Conservation (phyloP, 30 jellyfish, hydroid and myxozoan genomes). For the Morbakka virulenta region DNA sequence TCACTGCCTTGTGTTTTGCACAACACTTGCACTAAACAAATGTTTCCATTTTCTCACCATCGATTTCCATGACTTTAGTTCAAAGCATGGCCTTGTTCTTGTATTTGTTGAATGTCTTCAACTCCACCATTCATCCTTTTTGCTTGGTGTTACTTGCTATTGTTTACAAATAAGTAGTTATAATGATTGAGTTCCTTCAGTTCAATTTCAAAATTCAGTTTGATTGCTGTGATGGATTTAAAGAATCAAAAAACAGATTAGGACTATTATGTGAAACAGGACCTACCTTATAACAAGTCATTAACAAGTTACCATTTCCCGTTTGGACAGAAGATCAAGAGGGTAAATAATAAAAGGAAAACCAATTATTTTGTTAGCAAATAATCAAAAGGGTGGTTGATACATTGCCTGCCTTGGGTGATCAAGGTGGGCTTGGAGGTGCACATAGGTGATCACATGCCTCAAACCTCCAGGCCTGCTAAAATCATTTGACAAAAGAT, state of each 20-base stretch:
- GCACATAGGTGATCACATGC: background rate
- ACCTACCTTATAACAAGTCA: background rate
- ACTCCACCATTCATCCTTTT: constrained; percentile 27
- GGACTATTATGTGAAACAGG: background rate
- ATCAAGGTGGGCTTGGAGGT: background rate
- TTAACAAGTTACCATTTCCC: too few relatives aligned
- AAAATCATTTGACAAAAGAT: too few relatives aligned
- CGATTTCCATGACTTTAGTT: background rate
- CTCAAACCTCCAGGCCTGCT: background rate
- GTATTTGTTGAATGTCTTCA: constrained; percentile 19
- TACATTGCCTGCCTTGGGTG: background rate
- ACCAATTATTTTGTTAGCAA: background rate
- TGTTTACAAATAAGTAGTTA: background rate
- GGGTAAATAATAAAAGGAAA: background rate
- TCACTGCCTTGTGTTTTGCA: constrained; percentile 29
- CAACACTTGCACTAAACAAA: constrained; percentile 50
- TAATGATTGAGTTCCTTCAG: too few relatives aligned
- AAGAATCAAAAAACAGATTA: background rate
- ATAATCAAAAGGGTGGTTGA: background rate
- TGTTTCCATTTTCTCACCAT: constrained; percentile 20
- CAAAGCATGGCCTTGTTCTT: constrained; percentile 34
- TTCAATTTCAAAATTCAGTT: too few relatives aligned
- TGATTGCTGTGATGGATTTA: background rate
- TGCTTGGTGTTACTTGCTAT: background rate
- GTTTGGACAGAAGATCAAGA: background rate